phyloP scores from a whole-genome alignment of 2,888 invertebrate species.

The Melieria picta region DNA sequence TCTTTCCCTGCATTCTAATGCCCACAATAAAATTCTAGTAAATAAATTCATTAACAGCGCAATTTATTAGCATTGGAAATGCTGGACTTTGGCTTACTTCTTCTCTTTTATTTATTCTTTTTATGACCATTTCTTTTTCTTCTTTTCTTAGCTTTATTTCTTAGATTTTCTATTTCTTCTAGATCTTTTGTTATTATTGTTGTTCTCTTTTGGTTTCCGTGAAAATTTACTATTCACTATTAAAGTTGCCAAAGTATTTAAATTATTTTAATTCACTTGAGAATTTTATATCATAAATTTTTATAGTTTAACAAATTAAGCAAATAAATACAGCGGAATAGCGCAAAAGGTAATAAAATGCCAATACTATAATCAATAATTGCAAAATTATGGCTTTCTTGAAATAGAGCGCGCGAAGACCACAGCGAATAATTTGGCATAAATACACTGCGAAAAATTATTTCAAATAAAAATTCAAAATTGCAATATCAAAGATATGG shows the following conservation, averaged over 20 bases:
- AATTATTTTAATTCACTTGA: conserved; percentile 57
- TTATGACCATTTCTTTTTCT: neutral
- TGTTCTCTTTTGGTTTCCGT: neutral
- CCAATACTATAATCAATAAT: no score
- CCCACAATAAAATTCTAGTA: no score
- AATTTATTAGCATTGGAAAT: conserved; percentile 1
- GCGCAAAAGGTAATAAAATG: neutral
- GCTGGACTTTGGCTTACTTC: neutral
- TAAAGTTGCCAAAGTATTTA: conserved; percentile 53
- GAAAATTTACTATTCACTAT: conserved; percentile 43
- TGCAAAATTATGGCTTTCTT: no score
- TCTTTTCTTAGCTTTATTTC: neutral
- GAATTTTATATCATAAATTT: conserved; percentile 50
- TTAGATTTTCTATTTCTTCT: neutral
- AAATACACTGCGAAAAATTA: no score
- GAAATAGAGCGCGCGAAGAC: no score
- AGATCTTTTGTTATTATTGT: neutral
- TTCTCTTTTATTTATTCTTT: neutral
- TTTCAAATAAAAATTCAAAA: no score
- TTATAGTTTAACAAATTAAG: conserved; percentile 37
- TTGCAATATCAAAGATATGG: no score
- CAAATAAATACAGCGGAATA: neutral
- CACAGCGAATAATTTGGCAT: no score
- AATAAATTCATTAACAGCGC: no score
- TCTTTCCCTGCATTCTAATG: no score